phyloP scores from a whole-genome alignment of 2,113 vertebrate genomes.

The Chloropsis hardwickii region DNA sequence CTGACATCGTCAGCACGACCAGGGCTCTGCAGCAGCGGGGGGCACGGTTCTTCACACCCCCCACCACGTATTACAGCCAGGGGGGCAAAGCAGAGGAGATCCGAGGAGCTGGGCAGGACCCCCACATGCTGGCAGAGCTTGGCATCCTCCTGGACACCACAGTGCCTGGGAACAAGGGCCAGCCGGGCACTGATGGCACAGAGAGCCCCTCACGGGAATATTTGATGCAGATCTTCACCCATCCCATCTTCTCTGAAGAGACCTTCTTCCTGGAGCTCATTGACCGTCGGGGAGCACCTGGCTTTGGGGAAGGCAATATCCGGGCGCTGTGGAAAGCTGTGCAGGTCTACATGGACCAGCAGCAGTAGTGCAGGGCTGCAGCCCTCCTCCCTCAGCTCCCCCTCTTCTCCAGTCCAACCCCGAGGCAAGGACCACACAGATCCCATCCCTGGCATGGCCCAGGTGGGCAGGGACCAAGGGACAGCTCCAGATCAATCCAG shows the following conservation, averaged over 20 bases:
- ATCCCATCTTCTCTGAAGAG: slow-evolving; percentile 86
- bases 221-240: slow-evolving; percentile 92
- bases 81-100: slow-evolving; percentile 84
- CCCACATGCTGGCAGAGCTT: slow-evolving; percentile 70
- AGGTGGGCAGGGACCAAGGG: not conserved
- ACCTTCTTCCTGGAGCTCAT: slow-evolving; percentile 96
- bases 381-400: not conserved
- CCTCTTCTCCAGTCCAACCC: not conserved
- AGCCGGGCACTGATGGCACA: fast-evolving
- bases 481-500: not conserved
- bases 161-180: not conserved
- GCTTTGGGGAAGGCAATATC: slow-evolving; percentile 94
- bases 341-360: slow-evolving; percentile 80
- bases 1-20: slow-evolving; percentile 76
- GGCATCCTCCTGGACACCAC: slow-evolving; percentile 89
- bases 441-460: not conserved
- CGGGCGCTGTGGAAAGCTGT: slow-evolving; percentile 88
- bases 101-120: slow-evolving; percentile 73
- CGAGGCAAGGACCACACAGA: not conserved
- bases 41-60: slow-evolving; percentile 81
- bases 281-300: slow-evolving; percentile 81
- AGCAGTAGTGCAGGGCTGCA: not conserved
- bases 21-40: slow-evolving; percentile 69
- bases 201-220: slow-evolving; percentile 11
- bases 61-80: slow-evolving; percentile 83